These are phyloP conservation scores for Hirundichthys speculiger DNA, from an alignment of 2,113 vertebrate genomes.

Conservation along the genomic window DNA sequence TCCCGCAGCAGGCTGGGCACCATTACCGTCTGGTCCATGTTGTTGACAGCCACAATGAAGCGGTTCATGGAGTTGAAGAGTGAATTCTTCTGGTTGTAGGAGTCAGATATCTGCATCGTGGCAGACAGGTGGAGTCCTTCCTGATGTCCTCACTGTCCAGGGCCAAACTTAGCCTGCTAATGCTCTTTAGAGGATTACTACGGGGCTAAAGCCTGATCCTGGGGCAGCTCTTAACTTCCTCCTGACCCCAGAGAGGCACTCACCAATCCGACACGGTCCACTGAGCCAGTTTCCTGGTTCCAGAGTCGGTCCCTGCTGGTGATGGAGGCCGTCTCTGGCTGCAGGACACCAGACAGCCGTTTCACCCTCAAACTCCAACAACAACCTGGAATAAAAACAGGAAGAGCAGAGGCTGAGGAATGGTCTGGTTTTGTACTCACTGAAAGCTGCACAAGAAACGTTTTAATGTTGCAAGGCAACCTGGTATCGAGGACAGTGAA, in stretches of 20 bases:
- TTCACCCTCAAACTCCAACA: no score
- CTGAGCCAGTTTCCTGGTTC: not conserved
- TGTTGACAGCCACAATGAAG: constrained; percentile 93
- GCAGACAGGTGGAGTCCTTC: not conserved
- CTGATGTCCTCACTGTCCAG: not conserved
- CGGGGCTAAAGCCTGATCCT: not conserved
- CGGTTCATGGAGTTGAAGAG: constrained; percentile 93
- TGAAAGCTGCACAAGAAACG: no score
- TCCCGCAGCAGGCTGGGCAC: constrained; percentile 93
- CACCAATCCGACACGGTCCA: not conserved
- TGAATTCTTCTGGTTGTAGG: constrained; percentile 91
- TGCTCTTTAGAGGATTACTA: constrained; percentile 57
- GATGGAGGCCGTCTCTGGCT: no score
- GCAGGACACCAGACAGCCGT: no score
- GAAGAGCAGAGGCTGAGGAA: no score
- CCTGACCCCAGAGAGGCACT: not conserved
- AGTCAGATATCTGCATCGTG: constrained; percentile 91
- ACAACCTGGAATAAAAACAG: no score
- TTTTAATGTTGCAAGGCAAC: no score
- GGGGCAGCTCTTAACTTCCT: not conserved
- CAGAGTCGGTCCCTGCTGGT: not conserved
- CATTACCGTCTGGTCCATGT: constrained; percentile 98
- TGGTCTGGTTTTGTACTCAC: no score
- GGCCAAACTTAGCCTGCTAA: constrained; percentile 52
- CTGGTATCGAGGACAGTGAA: no score